phyloP scores from a whole-genome alignment of 2,888 invertebrate species.

The Eupithecia centaureata region DNA sequence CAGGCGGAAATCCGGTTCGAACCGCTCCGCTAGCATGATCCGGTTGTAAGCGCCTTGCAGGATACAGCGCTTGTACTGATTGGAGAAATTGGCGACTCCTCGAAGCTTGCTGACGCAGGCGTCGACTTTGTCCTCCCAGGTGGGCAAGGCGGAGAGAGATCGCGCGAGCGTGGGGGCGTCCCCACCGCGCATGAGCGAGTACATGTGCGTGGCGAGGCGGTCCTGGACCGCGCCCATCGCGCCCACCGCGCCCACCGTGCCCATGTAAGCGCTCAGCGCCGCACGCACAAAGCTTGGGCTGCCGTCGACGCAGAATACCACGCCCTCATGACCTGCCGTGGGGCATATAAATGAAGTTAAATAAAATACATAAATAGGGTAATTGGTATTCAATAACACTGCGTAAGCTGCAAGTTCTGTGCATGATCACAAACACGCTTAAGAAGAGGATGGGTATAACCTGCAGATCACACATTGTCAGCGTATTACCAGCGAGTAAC shows the following conservation, averaged over 20 bases:
- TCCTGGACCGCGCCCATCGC: conserved; percentile 42
- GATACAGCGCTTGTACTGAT: conserved; percentile 52
- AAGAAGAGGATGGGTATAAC: no score
- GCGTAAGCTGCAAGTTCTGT: no score
- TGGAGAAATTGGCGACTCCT: conserved; percentile 46
- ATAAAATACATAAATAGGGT: no score
- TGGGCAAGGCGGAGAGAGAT: background rate
- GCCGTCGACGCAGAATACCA: conserved; percentile 58
- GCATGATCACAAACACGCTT: no score
- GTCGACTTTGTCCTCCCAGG: conserved; percentile 40
- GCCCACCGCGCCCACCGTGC: background rate
- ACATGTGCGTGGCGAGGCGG: conserved; percentile 51
- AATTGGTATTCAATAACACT: no score
- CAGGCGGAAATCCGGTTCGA: conserved; percentile 48
- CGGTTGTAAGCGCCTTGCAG: conserved; percentile 50
- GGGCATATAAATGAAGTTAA: conserved; percentile 8
- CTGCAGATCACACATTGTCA: no score
- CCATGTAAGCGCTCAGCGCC: conserved; percentile 50
- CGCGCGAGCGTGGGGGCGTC: conserved; percentile 22
- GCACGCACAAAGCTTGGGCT: conserved; percentile 54
- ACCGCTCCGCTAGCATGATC: conserved; percentile 48
- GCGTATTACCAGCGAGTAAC: no score
- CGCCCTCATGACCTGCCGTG: conserved; percentile 51
- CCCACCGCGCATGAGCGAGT: conserved; percentile 49
- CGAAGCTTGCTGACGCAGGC: conserved; percentile 45